Conservation (phyloP, 2,797 vertebrate species). For the Arvicola amphibius region DNA sequence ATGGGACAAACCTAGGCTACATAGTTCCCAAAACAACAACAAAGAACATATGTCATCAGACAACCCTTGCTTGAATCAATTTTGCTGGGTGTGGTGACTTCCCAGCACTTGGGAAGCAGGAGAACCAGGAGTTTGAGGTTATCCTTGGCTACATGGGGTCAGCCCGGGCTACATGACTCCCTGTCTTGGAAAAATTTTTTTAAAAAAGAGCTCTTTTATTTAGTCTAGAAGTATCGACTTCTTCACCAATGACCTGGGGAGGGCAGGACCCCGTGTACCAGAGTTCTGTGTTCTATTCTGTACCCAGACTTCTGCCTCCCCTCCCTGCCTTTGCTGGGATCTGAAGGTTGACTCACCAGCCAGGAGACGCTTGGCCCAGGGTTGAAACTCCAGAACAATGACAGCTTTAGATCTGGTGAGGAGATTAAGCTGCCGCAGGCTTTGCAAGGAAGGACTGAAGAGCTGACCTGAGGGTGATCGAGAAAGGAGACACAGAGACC, state of each 20-base stretch:
- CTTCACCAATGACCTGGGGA: background rate
- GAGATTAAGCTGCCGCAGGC: background rate
- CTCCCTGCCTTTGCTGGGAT: background rate
- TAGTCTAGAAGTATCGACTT: background rate
- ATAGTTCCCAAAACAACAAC: background rate
- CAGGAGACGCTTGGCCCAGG: background rate
- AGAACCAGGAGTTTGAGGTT: background rate
- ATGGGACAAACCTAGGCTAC: background rate
- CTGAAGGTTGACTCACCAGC: background rate
- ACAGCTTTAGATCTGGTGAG: background rate
- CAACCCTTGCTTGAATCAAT: background rate
- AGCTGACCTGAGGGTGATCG: background rate
- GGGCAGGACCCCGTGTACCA: background rate
- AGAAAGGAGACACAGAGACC: background rate
- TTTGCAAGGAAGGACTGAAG: background rate
- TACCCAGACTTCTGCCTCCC: background rate
- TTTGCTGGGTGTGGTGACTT: background rate
- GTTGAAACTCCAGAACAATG: background rate
- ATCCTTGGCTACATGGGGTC: background rate
- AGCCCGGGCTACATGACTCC: too few species aligned
- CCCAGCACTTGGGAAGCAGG: background rate
- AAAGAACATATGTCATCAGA: background rate
- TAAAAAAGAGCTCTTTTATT: background rate
- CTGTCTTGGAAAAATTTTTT: background rate
- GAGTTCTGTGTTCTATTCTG: background rate